phyloP scores from a whole-genome alignment of 2,888 invertebrate genomes.

The Nowickia ferox region DNA sequence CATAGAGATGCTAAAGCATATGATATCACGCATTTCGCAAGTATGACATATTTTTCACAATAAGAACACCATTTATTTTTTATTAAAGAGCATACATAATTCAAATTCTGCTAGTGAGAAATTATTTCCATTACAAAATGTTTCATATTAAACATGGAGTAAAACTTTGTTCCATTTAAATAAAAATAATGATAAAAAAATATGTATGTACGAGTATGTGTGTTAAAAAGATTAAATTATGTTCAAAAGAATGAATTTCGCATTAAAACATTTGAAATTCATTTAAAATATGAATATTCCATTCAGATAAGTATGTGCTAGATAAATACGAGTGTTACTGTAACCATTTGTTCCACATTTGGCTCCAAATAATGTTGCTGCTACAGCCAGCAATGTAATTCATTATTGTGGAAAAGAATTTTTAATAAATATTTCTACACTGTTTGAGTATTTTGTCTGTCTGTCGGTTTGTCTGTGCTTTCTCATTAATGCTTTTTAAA shows the following conservation, averaged over 20 bases:
- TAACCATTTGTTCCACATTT: slow-evolving; percentile 40
- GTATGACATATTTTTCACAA: too few relatives aligned
- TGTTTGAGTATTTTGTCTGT: background rate
- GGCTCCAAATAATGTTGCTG: background rate
- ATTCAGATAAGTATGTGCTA: slow-evolving; percentile 9
- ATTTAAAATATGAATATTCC: slow-evolving; percentile 4
- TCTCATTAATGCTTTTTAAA: slow-evolving; percentile 33
- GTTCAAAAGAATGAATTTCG: slow-evolving; percentile 6
- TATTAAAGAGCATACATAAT: too few relatives aligned
- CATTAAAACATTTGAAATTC: slow-evolving; percentile 14
- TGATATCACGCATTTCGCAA: background rate
- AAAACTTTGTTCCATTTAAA: background rate
- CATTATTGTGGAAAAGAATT: slow-evolving; percentile 13
- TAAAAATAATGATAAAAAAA: background rate
- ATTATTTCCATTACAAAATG: background rate
- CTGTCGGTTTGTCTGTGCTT: slow-evolving; percentile 10
- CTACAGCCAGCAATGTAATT: background rate
- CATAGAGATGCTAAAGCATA: background rate
- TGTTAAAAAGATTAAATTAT: slow-evolving; percentile 8
- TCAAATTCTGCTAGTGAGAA: background rate
- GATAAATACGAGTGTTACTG: slow-evolving; percentile 16
- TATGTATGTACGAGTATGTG: background rate
- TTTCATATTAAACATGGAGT: background rate
- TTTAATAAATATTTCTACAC: slow-evolving; percentile 39
- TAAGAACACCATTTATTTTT: too few relatives aligned